Base-by-base conservation (phyloP, 2,888 invertebrate species). In the Alloscopus bannaensis region DNA sequence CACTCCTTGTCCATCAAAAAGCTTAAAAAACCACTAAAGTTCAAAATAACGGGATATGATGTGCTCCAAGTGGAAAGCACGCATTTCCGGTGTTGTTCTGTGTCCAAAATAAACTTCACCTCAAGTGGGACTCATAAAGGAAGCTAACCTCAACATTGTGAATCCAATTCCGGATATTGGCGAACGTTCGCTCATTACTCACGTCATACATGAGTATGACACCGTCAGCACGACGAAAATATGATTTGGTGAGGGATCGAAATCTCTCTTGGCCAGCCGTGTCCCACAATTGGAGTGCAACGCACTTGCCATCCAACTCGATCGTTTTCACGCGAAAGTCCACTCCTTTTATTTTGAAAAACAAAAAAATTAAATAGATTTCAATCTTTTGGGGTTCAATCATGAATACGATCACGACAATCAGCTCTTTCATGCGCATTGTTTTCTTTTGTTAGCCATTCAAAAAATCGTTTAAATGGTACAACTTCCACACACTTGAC, bases 171-270 rank as follows among this genome's bases (percentile, higher is more conserved):
- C 91, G 88, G 28, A 92, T 90, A 82, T 90, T 91, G 28, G 91
- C 86, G 87, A 91, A 92, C 1, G 91, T 90, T 55, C 89, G 87
- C 85, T 92, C 91, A 84, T 90, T 90, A 18, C 91, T 90, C 79
- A 91, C 90, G 86, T 92, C 92, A 85, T 91, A 92, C 71, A 91
- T 87, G 40, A 92, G 87, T 80, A 92, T 88, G 2, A 92, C 91
- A 2, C 91, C 92, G 86, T 92, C 92, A 1, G 91, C 91, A 68
- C 91, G 88, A 2, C 92, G 89, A 87, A 92, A 92, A 87, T 92
- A 92, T 0, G 91, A 91, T 85, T 91, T 91, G 36, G 91, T 91
- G 65, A 92, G 89, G 80, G 91, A 90, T 18, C 91, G 89, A 87
- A 91, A 92, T 81, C 91, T 88, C 80, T 88, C 88, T 84, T 88